Conservation (phyloP, 2,113 vertebrate genomes). For the Gila orcuttii region DNA sequence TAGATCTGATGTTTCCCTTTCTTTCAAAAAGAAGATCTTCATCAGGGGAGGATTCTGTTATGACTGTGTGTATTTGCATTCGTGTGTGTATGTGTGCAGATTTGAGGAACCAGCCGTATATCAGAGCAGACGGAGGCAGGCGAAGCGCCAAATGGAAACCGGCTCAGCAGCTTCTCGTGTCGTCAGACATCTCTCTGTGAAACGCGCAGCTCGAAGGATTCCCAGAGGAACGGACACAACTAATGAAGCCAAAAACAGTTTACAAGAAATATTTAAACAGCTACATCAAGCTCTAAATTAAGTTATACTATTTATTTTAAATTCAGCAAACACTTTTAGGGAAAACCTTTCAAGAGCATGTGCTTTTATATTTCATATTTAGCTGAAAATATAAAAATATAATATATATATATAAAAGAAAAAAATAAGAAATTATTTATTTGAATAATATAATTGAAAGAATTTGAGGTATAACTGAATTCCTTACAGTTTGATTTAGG, state of each 20-base stretch:
- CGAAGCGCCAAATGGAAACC: constrained; percentile 83
- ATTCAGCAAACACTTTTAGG: not conserved
- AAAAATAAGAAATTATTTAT: too few species aligned
- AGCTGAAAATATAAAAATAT: not conserved
- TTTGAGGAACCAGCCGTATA: constrained; percentile 90
- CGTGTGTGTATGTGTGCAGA: constrained; percentile 70
- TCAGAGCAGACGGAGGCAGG: constrained; percentile 80
- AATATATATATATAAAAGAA: too few species aligned
- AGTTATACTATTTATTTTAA: not conserved
- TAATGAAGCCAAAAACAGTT: constrained; percentile 28
- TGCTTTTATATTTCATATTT: not conserved
- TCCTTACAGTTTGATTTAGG: not conserved
- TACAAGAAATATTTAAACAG: constrained; percentile 15
- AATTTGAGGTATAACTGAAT: not conserved
- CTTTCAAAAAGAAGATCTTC: not conserved
- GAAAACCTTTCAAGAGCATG: not conserved
- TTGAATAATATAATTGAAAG: not conserved
- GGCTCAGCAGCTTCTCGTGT: constrained; percentile 80
- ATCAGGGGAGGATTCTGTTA: not conserved
- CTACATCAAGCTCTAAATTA: not conserved
- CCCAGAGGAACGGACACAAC: not conserved
- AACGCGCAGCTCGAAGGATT: constrained; percentile 3
- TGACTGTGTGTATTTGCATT: not conserved
- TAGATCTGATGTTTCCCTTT: constrained; percentile 7
- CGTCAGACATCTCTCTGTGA: constrained; percentile 85